Conservation (phyloP, 2,888 invertebrate species). For the Lypha dubia region DNA sequence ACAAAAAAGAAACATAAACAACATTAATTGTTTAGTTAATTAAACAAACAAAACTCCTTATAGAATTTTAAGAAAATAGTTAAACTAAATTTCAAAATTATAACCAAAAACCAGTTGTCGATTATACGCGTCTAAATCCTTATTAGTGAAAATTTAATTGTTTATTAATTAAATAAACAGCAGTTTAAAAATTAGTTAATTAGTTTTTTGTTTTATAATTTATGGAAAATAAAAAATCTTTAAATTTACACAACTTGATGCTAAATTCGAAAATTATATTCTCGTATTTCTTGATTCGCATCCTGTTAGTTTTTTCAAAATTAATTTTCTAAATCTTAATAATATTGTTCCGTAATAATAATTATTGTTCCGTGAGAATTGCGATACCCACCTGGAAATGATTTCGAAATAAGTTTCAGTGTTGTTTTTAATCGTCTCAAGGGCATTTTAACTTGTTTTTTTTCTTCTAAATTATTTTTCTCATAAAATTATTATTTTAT, state of each 20-base stretch:
- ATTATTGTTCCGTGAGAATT: too few relatives aligned
- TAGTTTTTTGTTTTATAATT: conserved; percentile 63
- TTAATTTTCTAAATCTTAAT: not conserved
- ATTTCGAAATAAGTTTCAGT: too few relatives aligned
- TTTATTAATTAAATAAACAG: conserved; percentile 35
- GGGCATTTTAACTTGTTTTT: too few relatives aligned
- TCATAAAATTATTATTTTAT: too few relatives aligned
- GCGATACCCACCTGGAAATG: too few relatives aligned
- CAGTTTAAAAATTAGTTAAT: conserved; percentile 57
- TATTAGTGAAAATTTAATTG: conserved; percentile 42
- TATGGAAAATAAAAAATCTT: not conserved
- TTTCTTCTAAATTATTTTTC: too few relatives aligned
- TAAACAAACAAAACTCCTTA: conserved; percentile 15
- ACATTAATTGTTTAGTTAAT: conserved; percentile 31
- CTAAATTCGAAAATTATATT: not conserved
- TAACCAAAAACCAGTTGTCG: conserved; percentile 43
- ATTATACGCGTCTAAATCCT: conserved; percentile 51
- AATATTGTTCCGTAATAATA: too few relatives aligned
- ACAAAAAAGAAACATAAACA: conserved; percentile 20
- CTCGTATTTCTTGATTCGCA: too few relatives aligned
- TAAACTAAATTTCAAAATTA: conserved; percentile 16
- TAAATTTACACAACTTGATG: not conserved
- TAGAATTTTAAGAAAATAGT: conserved; percentile 17
- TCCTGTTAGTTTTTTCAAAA: not conserved
- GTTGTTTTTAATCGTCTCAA: too few relatives aligned